These are phyloP conservation scores for Geococcyx californianus DNA, from an alignment of 2,113 vertebrate genomes.

Conservation along the genomic window DNA sequence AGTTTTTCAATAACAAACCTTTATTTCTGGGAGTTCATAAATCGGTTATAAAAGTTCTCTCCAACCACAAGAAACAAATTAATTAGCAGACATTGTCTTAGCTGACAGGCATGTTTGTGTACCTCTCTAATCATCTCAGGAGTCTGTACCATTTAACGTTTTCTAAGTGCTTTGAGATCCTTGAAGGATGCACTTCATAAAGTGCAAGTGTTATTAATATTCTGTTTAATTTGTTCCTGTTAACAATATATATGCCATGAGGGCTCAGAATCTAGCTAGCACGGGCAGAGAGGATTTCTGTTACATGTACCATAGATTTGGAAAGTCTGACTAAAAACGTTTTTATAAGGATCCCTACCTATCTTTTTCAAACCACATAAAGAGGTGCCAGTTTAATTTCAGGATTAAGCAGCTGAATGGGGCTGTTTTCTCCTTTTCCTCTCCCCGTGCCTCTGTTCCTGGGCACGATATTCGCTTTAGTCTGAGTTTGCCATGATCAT, in stretches of 20 bases:
- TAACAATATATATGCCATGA: not conserved
- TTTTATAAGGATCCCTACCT: not conserved
- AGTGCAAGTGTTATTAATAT: not conserved
- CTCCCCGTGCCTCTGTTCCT: not conserved
- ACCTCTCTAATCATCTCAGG: slow-evolving; percentile 33
- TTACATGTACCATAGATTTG: not conserved
- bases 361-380: not conserved
- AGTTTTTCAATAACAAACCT: slow-evolving; percentile 7
- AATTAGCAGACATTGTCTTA: slow-evolving; percentile 35
- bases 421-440: not conserved
- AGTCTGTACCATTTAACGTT: slow-evolving; percentile 22
- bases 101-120: slow-evolving; percentile 44
- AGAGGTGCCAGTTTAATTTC: not conserved
- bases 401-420: not conserved
- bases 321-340: not conserved
- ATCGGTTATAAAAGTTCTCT: slow-evolving; percentile 21
- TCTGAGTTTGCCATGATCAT: not conserved
- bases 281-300: not conserved
- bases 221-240: not conserved
- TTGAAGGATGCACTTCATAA: not conserved
- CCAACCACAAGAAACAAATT: slow-evolving; percentile 32
- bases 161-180: slow-evolving; percentile 10
- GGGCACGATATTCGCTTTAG: not conserved
- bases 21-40: slow-evolving; percentile 13
- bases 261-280: not conserved